These are phyloP conservation scores for Passer domesticus DNA, from an alignment of 2,113 vertebrate genomes.

Conservation along the genomic window DNA sequence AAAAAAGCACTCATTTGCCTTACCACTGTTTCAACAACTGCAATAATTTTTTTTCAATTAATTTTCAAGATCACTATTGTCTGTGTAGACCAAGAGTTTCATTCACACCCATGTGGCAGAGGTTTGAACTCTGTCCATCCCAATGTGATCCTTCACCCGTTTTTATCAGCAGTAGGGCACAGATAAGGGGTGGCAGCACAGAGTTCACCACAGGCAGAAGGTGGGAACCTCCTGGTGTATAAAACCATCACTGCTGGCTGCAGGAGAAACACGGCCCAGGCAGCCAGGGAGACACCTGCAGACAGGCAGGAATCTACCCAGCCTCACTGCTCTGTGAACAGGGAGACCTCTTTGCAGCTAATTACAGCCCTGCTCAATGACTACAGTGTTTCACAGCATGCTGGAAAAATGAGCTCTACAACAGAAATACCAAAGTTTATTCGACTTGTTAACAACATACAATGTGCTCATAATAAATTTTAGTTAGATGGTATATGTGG, in stretches of 20 bases:
- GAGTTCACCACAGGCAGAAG: neutral
- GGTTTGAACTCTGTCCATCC: neutral
- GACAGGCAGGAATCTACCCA: neutral
- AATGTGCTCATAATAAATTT: neutral
- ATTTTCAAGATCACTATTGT: neutral
- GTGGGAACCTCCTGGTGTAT: neutral
- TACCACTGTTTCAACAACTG: neutral
- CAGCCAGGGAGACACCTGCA: neutral
- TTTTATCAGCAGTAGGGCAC: neutral
- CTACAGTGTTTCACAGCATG: neutral
- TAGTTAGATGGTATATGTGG: neutral
- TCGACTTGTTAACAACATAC: neutral
- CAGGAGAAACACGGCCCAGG: neutral
- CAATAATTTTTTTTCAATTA: neutral
- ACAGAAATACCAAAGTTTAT: slow-evolving; percentile 1
- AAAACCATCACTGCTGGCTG: neutral
- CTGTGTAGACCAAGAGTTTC: neutral
- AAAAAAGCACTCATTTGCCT: neutral
- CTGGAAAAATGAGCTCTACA: neutral
- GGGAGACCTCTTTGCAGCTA: neutral
- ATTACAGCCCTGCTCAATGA: neutral
- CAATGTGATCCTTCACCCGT: rapidly evolving
- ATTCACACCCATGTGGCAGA: neutral
- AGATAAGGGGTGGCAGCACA: neutral
- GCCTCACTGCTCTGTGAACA: neutral